Evolutionary conservation across 2,113 vertebrate genomes (phyloP), one percentile per base, ranked within the genome.

Genomic region (Heterochromis multidens): DNA sequence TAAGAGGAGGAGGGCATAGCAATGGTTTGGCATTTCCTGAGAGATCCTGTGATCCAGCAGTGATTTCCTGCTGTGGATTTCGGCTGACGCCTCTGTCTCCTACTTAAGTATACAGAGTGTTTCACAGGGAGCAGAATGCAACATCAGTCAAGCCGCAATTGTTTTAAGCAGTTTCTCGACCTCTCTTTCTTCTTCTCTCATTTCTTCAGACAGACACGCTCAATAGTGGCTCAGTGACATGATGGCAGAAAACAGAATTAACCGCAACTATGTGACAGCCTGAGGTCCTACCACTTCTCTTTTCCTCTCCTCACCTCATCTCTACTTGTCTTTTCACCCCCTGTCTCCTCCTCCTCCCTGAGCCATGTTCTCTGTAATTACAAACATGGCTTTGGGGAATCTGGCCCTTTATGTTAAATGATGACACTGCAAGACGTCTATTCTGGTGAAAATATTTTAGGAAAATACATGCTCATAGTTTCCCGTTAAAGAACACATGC

Each of bases 341-440:
- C 19, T 17, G 65, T 60, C 74, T 46, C 57, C 80, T 82, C 76
- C 76, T 84, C 67, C 46, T 76, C 56, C 49, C 27, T 4, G 23
- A 90, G 82, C 77, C 72, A 77, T 82, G 80, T 89, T 77, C 61
- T 52, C 80, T 91, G 81, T 94, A 93, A 94, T 95, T 93, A 90
- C 82, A 89, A 93, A 88, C 90, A 90, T 79, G 72, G 79, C 88
- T 93, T 84, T 90, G 46, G 87, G 88, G 84, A 87, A 85, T 89
- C 83, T 61, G 67, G 59, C 37, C 16, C 76, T 91, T 89, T 74
- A 59, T 81, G 77, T 88, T 77, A 92, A 91, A 85, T 56, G 40
- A 89, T 88, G 89, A 94, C 82, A 70, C 72, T 90, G 83, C 77
- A 74, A 85, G 59, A 63, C 21, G 33, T 85, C 87, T 88, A 65